Evolutionary conservation across 2,888 invertebrate species (phyloP).

Genomic region (Prosapia bicincta): DNA sequence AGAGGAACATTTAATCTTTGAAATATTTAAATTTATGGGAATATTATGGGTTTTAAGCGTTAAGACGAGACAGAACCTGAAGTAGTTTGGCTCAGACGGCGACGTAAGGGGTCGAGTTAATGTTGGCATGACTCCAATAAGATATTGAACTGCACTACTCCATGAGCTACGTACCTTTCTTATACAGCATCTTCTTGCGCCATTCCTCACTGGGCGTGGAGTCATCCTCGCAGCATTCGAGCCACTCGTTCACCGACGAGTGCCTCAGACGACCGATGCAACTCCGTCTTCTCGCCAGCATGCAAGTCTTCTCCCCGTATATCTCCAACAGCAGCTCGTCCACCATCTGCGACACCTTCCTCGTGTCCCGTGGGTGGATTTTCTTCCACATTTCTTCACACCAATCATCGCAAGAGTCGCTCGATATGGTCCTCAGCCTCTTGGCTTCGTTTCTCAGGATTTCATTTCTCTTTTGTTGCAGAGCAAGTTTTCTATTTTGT

Average conservation of each 20-base stretch:
- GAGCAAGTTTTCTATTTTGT: not conserved
- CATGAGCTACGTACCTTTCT: not conserved
- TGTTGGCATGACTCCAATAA: too few relatives aligned
- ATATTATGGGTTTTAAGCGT: too few relatives aligned
- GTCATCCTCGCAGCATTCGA: not conserved
- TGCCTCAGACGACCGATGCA: not conserved
- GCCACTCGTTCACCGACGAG: not conserved
- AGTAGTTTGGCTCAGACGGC: too few relatives aligned
- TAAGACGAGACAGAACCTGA: too few relatives aligned
- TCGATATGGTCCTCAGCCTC: slow-evolving; percentile 2
- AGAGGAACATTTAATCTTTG: too few relatives aligned
- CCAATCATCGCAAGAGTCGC: slow-evolving; percentile 8
- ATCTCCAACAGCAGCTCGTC: slow-evolving; percentile 19
- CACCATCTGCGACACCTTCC: slow-evolving; percentile 18
- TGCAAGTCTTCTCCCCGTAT: slow-evolving; percentile 6
- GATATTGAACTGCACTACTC: too few relatives aligned
- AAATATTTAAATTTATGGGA: too few relatives aligned
- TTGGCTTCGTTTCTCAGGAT: not conserved
- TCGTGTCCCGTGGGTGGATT: slow-evolving; percentile 1
- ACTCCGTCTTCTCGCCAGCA: not conserved
- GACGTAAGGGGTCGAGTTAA: too few relatives aligned
- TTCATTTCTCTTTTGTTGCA: not conserved
- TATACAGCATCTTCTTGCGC: not conserved
- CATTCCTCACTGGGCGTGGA: not conserved
- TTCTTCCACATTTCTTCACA: slow-evolving; percentile 9